Conservation (phyloP, 2,797 vertebrate genomes). For the Orestias chungarensis region DNA sequence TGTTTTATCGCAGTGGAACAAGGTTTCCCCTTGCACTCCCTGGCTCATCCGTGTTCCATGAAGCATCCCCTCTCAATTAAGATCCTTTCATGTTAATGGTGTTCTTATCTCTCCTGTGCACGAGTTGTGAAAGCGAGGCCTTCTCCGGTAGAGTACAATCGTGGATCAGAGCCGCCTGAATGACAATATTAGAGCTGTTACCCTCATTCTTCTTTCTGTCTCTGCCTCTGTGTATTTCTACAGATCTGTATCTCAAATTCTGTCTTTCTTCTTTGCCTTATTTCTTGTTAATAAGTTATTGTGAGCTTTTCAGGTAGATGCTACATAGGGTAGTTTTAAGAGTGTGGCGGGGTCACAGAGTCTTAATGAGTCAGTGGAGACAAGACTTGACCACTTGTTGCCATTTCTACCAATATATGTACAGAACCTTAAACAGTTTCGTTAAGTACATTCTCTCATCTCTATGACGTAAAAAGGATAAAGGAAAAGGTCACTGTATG, state of each 20-base stretch:
- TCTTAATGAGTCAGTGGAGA: slow-evolving; percentile 54
- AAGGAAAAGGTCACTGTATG: slow-evolving; percentile 66
- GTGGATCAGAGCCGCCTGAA: slow-evolving; percentile 52
- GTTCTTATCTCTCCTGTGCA: slow-evolving; percentile 73
- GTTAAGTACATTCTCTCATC: slow-evolving; percentile 36
- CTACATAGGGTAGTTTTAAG: slow-evolving; percentile 40
- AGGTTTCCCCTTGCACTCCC: slow-evolving; percentile 55
- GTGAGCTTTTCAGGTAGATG: slow-evolving; percentile 28
- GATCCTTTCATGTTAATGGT: slow-evolving; percentile 79
- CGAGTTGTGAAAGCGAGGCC: slow-evolving; percentile 68
- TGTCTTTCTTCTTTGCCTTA: slow-evolving; percentile 20
- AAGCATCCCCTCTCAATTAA: slow-evolving; percentile 80
- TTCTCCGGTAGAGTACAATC: slow-evolving; percentile 56
- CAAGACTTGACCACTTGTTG: slow-evolving; percentile 49
- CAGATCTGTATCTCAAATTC: slow-evolving; percentile 40
- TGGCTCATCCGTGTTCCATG: slow-evolving; percentile 55
- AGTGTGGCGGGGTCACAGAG: slow-evolving; percentile 50
- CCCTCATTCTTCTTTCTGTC: slow-evolving; percentile 52
- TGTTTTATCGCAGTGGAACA: slow-evolving; percentile 72
- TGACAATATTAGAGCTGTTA: slow-evolving; percentile 47
- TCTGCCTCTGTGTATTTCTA: slow-evolving; percentile 35
- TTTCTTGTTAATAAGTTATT: slow-evolving; percentile 58
- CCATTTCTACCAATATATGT: slow-evolving; percentile 30
- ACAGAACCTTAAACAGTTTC: slow-evolving; percentile 29
- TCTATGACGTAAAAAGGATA: slow-evolving; percentile 34